Evolutionary conservation across 2,113 vertebrate species (phyloP), one percentile per base, ranked within the genome.

Genomic region (Chionodraco myersi): DNA sequence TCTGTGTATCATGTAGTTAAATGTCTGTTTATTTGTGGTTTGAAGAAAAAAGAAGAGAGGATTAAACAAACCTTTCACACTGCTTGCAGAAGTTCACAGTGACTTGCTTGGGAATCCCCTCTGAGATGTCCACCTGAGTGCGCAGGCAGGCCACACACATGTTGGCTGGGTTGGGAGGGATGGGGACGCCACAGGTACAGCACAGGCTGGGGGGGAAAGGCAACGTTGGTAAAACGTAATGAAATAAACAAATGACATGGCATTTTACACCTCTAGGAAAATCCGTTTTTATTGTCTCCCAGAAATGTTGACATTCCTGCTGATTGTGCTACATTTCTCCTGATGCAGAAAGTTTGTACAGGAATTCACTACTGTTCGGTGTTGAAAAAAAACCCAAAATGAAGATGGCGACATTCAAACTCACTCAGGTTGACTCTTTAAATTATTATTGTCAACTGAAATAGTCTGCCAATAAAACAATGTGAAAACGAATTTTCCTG

Each of bases 81-180:
- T 99, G 97, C 85, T 97, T 98, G 96, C 98, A 99, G 95, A 99
- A 99, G 68, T 97, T 94, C 69, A 98, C 81, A 0, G 95, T 95
- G 64, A 97, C 96, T 82, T 99, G 98, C 80, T 99, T 99, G n/a
- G 98, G 98, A 83, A 99, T 98, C 77, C 98, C 98, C 83, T 98
- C 97, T 0, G 97, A 98, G 92, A 99, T 99, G 93, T 99, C 98
- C n/a, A 99, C 96, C 79, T 96, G 96, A 1, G 96, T 96, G 60
- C 98, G 93, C 68, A 99, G 92, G 89, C 98, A 99, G 57, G 96
- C 95, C 67, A 99, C 98, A 86, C 98, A 99, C 96, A 98, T 97
- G 92, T 98, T 99, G 87, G 97, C 97, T 53, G 98, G 96, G 92
- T 99, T 99, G 70, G 98, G 97, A 59, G 96, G 95, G 79, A 99